Base-by-base conservation (phyloP, 2,113 vertebrate genomes). In the Rhinopithecus roxellana region DNA sequence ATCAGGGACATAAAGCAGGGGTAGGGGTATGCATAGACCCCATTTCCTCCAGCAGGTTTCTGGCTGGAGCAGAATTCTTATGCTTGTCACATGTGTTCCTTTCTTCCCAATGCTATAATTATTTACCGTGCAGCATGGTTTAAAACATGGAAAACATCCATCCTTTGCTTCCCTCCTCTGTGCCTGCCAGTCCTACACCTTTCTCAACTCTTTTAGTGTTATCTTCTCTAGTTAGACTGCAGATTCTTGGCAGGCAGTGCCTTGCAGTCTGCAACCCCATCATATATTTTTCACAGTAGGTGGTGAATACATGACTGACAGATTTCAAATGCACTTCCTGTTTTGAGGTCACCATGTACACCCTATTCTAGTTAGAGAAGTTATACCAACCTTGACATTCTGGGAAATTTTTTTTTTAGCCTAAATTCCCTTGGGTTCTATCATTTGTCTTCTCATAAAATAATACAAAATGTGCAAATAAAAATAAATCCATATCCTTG, bases 401-500 rank as follows among this genome's bases (percentile, higher is more conserved):
- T n/a, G 52, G 55, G 69, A 83, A 64, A 40, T 38, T 81, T 74
- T 81, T 45, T 78, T 89, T 77, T 90, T 80, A 64, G 12, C 72
- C 82, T 89, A 81, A 93, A 83, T 69, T 61, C 79, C 48, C 84
- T 50, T 50, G 30, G 78, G 85, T 85, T 95, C 70, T 92, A 45
- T 79, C 87, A 78, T 89, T 83, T 93, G 35, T 70, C 75, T 85
- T 83, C 85, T 90, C 12, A 70, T 20, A 67, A 75, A 94, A 89
- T 69, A 79, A 74, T 59, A 69, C 10, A 85, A 35, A 78, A 78
- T 32, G 32, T 69, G 23, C n/a, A 94, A 91, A 96, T 85, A 75
- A 94, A 97, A 95, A 97, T 50, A 96, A 94, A 74, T 64, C 22
- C 38, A 40, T 79, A 72, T 70, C 69, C 17, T n/a, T 40, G 78